phyloP scores from a whole-genome alignment of 2,113 vertebrate genomes.

The Neoarius graeffei region DNA sequence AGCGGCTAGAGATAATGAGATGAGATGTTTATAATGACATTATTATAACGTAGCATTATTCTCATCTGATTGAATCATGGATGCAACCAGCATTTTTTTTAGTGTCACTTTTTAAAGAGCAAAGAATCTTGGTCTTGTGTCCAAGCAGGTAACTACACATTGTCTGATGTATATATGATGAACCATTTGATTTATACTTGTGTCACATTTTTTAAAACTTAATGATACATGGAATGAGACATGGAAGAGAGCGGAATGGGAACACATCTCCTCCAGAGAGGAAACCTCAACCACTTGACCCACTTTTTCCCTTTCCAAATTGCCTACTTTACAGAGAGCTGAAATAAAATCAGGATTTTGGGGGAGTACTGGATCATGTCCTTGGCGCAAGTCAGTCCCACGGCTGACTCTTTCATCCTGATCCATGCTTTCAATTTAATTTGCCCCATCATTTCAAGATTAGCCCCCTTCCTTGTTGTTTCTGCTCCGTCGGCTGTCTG shows the following conservation, averaged over 20 bases:
- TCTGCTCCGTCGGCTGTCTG: background rate
- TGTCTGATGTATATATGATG: background rate
- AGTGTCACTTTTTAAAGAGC: background rate
- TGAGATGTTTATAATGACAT: too few species aligned
- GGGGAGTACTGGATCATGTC: background rate
- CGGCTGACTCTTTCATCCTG: conserved; percentile 26
- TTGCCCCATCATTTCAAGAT: conserved; percentile 25
- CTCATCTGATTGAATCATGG: background rate
- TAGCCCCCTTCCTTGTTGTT: background rate
- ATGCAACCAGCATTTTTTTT: background rate
- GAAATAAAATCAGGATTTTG: conserved; percentile 25
- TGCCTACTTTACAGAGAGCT: conserved; percentile 26
- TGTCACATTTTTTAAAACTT: background rate
- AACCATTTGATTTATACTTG: background rate
- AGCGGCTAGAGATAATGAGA: too few species aligned
- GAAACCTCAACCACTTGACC: conserved; percentile 48
- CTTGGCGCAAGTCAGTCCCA: conserved; percentile 34
- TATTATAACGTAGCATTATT: background rate
- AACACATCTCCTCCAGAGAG: conserved; percentile 42
- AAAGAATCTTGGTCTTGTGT: background rate
- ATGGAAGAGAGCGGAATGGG: conserved; percentile 27
- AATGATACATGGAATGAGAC: background rate
- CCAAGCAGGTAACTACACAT: background rate
- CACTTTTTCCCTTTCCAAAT: conserved; percentile 42
- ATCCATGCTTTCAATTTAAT: conserved; percentile 36